Conservation (phyloP, 2,888 invertebrate species). For the Aricia artaxerxes region DNA sequence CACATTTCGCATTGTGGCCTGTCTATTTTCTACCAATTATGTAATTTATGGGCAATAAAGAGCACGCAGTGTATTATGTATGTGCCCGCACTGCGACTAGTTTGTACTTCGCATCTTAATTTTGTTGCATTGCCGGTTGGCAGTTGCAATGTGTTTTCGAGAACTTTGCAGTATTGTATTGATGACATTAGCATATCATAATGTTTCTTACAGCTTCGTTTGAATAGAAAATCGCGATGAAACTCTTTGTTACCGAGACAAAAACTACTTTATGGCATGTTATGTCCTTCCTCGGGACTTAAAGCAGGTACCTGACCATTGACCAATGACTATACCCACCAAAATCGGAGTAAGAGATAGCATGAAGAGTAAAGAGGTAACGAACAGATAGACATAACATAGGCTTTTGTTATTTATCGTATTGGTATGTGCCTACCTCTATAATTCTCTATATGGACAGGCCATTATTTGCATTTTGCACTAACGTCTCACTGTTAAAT, state of each 20-base stretch:
- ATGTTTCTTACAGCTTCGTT: not conserved
- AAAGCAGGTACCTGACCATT: too few relatives aligned
- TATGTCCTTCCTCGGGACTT: too few relatives aligned
- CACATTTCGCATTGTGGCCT: slow-evolving; percentile 42
- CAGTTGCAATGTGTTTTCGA: not conserved
- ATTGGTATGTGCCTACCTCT: too few relatives aligned
- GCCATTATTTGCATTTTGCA: too few relatives aligned
- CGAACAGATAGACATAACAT: too few relatives aligned
- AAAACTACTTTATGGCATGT: not conserved
- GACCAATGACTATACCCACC: too few relatives aligned
- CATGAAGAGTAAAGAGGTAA: too few relatives aligned
- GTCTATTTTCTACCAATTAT: slow-evolving; percentile 43
- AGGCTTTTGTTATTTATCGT: too few relatives aligned
- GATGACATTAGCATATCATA: not conserved
- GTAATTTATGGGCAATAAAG: slow-evolving; percentile 43
- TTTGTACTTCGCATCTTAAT: slow-evolving; percentile 4
- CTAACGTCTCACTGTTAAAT: too few relatives aligned
- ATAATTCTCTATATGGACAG: too few relatives aligned
- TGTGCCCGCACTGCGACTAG: slow-evolving; percentile 12
- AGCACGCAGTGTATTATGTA: slow-evolving; percentile 29
- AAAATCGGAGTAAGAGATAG: too few relatives aligned
- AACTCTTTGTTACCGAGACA: not conserved
- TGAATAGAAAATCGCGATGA: too few relatives aligned
- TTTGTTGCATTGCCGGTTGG: not conserved
- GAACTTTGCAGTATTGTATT: not conserved